phyloP scores from a whole-genome alignment of 2,888 invertebrate species.

The Pyrochroa serraticornis region DNA sequence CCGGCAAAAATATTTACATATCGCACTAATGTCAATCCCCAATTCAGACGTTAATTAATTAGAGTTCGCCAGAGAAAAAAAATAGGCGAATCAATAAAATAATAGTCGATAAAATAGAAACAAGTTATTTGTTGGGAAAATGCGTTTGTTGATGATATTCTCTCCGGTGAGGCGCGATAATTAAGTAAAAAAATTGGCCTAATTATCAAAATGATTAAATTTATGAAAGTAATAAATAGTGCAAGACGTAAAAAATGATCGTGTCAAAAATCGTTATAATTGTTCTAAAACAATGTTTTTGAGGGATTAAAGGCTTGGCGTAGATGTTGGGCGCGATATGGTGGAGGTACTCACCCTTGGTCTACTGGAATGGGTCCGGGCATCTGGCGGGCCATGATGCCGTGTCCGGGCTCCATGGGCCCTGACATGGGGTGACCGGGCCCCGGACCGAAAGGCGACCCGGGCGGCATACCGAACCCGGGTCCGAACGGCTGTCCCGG shows the following conservation, averaged over 20 bases:
- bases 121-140: neutral
- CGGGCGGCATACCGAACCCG: slow-evolving; percentile 73
- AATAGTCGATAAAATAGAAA: slow-evolving; percentile 1
- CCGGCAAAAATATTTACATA: slow-evolving; percentile 62
- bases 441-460: slow-evolving; percentile 73
- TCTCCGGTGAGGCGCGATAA: no score
- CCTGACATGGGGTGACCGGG: slow-evolving; percentile 67
- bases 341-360: slow-evolving; percentile 67
- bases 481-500: slow-evolving; percentile 66
- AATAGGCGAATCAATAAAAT: neutral
- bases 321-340: slow-evolving; percentile 20
- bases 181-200: no score
- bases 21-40: slow-evolving; percentile 55
- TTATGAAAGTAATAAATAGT: no score
- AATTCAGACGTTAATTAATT: slow-evolving; percentile 30
- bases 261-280: no score
- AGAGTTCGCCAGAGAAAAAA: slow-evolving; percentile 11
- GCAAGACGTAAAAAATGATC: no score
- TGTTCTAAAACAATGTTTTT: no score
- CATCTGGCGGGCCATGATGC: slow-evolving; percentile 67
- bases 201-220: no score
- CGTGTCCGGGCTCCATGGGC: slow-evolving; percentile 68
- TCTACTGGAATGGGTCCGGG: slow-evolving; percentile 79
- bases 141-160: neutral
- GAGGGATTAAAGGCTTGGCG: neutral